A percentile compares a stretch with the other conserved stretches of the same genome.
These are phyloP conservation scores for Gryllus longicercus DNA, from an alignment of 2,888 invertebrate genomes.

Conservation along the genomic window DNA sequence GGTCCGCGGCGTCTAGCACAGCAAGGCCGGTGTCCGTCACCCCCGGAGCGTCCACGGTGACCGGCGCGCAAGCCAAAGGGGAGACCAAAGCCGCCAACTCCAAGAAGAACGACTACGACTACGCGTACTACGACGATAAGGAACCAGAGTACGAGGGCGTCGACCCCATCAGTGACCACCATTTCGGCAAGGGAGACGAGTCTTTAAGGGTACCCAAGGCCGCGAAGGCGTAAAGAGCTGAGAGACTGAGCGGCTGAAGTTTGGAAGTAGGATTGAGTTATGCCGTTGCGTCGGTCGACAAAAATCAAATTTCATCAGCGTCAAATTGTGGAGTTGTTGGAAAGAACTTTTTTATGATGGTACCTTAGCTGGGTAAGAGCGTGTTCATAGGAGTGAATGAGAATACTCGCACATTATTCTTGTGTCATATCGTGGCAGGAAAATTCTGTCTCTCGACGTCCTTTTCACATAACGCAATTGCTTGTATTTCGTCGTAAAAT, in stretches of 20 bases:
- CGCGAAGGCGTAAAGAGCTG: constrained; percentile 12
- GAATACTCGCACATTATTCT: neutral
- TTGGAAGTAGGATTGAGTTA: no score
- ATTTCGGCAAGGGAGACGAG: constrained; percentile 36
- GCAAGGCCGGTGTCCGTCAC: constrained; percentile 40
- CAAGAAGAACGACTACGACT: constrained; percentile 73
- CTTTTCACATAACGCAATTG: neutral
- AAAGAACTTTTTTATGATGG: no score
- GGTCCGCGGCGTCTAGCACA: constrained; percentile 28
- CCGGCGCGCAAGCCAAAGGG: constrained; percentile 44
- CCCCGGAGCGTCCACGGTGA: constrained; percentile 37
- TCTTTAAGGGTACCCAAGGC: constrained; percentile 34
- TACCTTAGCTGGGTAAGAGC: neutral
- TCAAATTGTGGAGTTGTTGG: no score
- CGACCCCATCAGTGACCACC: constrained; percentile 43
- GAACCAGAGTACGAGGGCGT: constrained; percentile 50
- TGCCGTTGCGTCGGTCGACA: no score
- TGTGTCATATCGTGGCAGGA: neutral
- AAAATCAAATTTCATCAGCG: neutral
- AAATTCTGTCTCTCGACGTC: neutral
- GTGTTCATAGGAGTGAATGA: neutral
- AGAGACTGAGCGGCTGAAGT: no score
- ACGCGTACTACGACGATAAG: constrained; percentile 77
- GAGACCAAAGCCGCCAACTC: constrained; percentile 56
- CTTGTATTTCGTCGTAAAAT: no score